Evolutionary conservation across 1,140 invertebrate genomes (phyloP).

Genomic region (Ptiloglossa arizonensis): DNA sequence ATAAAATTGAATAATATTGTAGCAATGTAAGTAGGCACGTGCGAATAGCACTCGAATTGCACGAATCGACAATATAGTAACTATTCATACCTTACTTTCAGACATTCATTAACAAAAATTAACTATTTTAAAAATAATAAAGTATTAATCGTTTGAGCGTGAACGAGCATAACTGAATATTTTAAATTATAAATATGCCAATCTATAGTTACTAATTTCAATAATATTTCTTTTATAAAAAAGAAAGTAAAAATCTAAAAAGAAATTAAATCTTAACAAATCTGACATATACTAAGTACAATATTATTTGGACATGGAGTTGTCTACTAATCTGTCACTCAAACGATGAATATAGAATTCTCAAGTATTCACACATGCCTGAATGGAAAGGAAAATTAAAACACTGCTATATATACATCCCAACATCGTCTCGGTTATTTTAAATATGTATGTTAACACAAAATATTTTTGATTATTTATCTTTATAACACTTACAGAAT

Average conservation of each 20-base stretch:
- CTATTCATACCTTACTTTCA: constrained; percentile 41
- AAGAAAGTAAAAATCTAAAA: too few species aligned
- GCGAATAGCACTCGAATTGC: constrained; percentile 48
- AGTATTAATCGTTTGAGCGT: constrained; percentile 4
- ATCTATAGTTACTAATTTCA: too few species aligned
- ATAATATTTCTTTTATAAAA: too few species aligned
- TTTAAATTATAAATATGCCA: too few species aligned
- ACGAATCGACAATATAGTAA: constrained; percentile 24
- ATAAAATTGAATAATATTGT: constrained; percentile 11
- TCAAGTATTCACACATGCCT: constrained; percentile 45
- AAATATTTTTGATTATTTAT: background rate
- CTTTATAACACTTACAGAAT: constrained; percentile 72
- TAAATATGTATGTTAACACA: constrained; percentile 43
- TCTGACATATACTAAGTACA: too few species aligned
- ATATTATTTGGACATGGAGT: too few species aligned
- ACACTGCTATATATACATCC: background rate
- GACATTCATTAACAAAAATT: background rate
- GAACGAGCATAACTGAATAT: too few species aligned
- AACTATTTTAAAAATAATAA: background rate
- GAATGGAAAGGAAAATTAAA: constrained; percentile 10
- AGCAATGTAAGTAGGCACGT: constrained; percentile 44
- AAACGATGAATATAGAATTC: constrained; percentile 1
- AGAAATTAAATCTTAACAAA: too few species aligned
- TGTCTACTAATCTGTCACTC: too few species aligned
- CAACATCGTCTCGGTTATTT: background rate